These are phyloP conservation scores for Onychorhynchus coronatus DNA, from an alignment of 2,113 vertebrate genomes.

Conservation along the genomic window DNA sequence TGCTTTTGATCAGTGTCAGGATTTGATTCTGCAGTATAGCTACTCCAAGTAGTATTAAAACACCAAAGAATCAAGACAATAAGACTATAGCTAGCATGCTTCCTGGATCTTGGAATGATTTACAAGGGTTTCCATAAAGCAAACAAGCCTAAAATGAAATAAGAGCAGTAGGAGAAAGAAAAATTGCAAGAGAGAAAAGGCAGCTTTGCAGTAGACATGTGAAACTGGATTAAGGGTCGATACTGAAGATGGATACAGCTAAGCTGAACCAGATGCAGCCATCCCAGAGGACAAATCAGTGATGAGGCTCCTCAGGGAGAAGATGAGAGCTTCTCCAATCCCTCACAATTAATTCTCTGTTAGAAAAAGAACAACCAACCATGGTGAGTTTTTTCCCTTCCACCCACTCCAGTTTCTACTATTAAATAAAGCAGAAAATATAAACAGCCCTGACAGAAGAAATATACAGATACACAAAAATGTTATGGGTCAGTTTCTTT, in stretches of 20 bases:
- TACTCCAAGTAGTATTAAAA: not conserved
- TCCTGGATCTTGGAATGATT: conserved; percentile 1
- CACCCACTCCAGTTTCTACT: not conserved
- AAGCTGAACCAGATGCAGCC: conserved; percentile 41
- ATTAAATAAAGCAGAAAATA: conserved; percentile 15
- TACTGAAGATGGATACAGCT: not conserved
- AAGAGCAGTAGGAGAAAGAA: not conserved
- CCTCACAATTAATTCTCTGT: not conserved
- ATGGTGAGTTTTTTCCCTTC: not conserved
- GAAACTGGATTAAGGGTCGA: not conserved
- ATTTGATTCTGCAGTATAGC: not conserved
- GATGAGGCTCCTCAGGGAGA: not conserved
- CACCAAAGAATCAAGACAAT: not conserved
- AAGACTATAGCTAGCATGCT: not conserved
- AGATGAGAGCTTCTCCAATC: not conserved
- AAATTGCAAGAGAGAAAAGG: not conserved
- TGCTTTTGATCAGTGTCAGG: not conserved
- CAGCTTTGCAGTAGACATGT: not conserved
- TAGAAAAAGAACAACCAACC: not conserved
- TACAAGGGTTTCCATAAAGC: not conserved
- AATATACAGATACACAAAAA: not conserved
- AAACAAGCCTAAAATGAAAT: conserved; percentile 21
- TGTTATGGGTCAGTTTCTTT: not conserved
- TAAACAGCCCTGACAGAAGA: conserved; percentile 1
- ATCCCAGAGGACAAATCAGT: conserved; percentile 1